Evolutionary conservation across 2,888 invertebrate species (phyloP).

Genomic region (Dioctria rufipes): DNA sequence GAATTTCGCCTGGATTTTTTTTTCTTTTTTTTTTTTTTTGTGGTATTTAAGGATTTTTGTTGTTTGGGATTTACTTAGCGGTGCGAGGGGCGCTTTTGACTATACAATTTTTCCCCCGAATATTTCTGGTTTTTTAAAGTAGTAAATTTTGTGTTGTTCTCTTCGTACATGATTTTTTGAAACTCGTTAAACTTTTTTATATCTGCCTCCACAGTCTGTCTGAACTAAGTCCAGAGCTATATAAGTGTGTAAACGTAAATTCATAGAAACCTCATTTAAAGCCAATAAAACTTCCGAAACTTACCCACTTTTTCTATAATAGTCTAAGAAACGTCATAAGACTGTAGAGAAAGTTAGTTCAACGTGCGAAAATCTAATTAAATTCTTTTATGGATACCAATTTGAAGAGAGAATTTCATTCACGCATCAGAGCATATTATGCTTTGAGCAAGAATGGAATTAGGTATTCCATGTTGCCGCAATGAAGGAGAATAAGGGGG

Average conservation of each 20-base stretch:
- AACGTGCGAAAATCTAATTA: constrained; percentile 8
- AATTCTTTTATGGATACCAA: constrained; percentile 10
- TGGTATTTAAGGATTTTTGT: neutral
- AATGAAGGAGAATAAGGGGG: neutral
- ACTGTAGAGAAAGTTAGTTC: neutral
- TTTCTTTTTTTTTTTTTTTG: too few relatives aligned
- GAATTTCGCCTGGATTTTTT: neutral
- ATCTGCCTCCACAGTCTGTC: neutral
- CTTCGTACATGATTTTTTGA: neutral
- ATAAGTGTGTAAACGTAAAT: neutral
- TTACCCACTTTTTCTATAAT: neutral
- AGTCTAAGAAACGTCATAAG: neutral
- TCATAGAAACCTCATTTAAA: neutral
- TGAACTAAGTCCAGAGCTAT: neutral
- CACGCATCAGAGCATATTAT: neutral
- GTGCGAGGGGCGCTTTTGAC: neutral
- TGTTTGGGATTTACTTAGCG: neutral
- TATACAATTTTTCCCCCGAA: neutral
- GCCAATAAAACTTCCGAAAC: neutral
- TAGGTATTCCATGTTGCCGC: neutral
- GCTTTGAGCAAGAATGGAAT: neutral
- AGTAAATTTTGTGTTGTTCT: neutral
- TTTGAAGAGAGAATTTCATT: neutral
- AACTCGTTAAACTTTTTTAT: neutral
- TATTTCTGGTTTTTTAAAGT: neutral